Evolutionary conservation across 2,888 invertebrate species (phyloP).

Genomic region (Sinelater perroti): DNA sequence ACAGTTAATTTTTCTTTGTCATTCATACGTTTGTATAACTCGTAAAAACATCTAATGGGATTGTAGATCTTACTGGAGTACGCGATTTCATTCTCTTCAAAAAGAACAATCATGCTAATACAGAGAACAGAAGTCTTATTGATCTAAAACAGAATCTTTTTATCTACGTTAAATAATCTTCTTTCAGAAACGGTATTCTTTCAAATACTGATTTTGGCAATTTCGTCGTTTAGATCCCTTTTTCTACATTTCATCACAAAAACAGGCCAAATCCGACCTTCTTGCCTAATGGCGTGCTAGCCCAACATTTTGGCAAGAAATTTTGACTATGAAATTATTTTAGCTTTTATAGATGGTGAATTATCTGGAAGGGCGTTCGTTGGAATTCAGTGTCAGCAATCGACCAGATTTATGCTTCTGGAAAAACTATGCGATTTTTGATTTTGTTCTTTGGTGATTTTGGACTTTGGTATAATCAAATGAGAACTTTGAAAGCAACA

Average conservation of each 20-base stretch:
- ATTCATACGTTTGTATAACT: no score
- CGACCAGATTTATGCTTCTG: no score
- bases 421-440: no score
- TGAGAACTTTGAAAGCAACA: no score
- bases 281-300: neutral
- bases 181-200: neutral
- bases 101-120: no score
- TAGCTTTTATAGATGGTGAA: neutral
- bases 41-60: no score
- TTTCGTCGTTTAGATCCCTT: neutral
- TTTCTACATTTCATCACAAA: neutral
- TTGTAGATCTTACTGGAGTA: no score
- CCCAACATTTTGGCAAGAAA: neutral
- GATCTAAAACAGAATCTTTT: neutral
- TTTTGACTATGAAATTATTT: neutral
- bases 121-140: neutral
- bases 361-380: neutral
- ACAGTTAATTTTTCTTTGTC: no score
- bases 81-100: no score
- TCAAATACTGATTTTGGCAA: neutral
- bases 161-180: neutral
- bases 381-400: no score
- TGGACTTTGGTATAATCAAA: no score
- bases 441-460: no score
- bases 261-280: neutral